Evolutionary conservation across 1,140 invertebrate species (phyloP).

Genomic region (Apis laboriosa): DNA sequence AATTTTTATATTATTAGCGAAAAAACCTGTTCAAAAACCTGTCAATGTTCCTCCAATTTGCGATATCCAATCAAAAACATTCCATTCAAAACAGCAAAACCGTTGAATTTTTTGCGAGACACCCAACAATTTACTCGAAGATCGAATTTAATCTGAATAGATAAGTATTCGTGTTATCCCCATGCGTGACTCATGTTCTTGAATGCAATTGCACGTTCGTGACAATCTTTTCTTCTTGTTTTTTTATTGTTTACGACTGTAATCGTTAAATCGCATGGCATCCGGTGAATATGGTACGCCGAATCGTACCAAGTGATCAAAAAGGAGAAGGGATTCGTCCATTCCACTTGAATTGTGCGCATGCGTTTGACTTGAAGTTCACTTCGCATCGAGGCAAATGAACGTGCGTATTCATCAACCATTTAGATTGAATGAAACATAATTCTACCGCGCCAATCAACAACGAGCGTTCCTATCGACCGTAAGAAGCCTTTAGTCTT

Average conservation of each 20-base stretch:
- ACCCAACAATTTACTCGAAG: slow-evolving; percentile 5
- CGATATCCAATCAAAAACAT: too few relatives aligned
- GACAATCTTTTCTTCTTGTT: slow-evolving; percentile 44
- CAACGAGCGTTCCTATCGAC: background rate
- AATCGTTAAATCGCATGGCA: slow-evolving; percentile 58
- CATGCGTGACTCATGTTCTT: slow-evolving; percentile 37
- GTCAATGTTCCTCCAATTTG: too few relatives aligned
- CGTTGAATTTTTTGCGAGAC: too few relatives aligned
- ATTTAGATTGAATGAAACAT: slow-evolving; percentile 47
- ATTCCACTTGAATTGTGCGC: slow-evolving; percentile 45
- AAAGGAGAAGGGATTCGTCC: slow-evolving; percentile 32
- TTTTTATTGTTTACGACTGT: slow-evolving; percentile 59
- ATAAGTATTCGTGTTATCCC: slow-evolving; percentile 41
- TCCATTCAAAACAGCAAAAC: background rate
- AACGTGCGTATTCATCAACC: slow-evolving; percentile 57
- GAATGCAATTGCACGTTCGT: background rate
- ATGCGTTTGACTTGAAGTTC: slow-evolving; percentile 37
- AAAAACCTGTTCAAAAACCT: too few relatives aligned
- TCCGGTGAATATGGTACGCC: slow-evolving; percentile 56
- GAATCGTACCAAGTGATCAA: slow-evolving; percentile 38
- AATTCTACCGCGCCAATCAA: slow-evolving; percentile 32
- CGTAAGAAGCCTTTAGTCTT: background rate
- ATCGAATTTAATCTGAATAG: slow-evolving; percentile 42
- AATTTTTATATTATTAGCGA: too few relatives aligned
- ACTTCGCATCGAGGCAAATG: slow-evolving; percentile 39